These are phyloP conservation scores for Electrona antarctica DNA, from an alignment of 2,113 vertebrate species.

Conservation along the genomic window DNA sequence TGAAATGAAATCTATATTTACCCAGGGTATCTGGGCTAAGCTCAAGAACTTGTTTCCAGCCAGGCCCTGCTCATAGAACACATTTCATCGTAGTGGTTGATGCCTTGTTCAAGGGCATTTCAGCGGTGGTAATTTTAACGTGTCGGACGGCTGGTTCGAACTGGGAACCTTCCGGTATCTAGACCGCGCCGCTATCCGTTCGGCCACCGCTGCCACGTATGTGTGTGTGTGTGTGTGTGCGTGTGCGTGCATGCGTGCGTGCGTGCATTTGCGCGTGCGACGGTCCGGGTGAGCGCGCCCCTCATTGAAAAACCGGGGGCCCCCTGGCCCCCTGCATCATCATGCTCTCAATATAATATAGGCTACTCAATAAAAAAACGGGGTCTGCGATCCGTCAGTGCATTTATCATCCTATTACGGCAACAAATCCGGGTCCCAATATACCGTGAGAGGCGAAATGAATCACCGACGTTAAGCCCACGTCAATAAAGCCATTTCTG, in stretches of 20 bases:
- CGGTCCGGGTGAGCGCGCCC: not conserved
- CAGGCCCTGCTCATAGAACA: too few relatives aligned
- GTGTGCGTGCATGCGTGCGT: slow-evolving; percentile 2
- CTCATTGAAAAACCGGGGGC: not conserved
- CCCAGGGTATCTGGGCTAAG: too few relatives aligned
- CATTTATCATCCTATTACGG: slow-evolving; percentile 99
- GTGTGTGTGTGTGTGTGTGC: not conserved
- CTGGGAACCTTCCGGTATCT: too few relatives aligned
- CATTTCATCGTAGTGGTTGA: too few relatives aligned
- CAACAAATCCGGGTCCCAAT: slow-evolving; percentile 93
- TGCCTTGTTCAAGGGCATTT: too few relatives aligned
- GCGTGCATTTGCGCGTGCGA: not conserved
- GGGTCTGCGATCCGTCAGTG: slow-evolving; percentile 86
- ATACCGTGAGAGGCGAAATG: slow-evolving; percentile 93
- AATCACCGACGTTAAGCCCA: slow-evolving; percentile 95
- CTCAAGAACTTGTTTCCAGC: too few relatives aligned
- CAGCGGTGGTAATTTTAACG: too few relatives aligned
- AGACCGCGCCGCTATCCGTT: too few relatives aligned
- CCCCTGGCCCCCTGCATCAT: not conserved
- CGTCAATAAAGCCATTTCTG: slow-evolving; percentile 99
- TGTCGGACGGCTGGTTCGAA: too few relatives aligned
- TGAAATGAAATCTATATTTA: too few relatives aligned
- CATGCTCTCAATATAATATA: slow-evolving; percentile 8
- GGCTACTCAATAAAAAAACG: slow-evolving; percentile 84
- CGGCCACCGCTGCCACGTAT: not conserved